phyloP scores from a whole-genome alignment of 2,113 vertebrate species.

The Cairina moschata region DNA sequence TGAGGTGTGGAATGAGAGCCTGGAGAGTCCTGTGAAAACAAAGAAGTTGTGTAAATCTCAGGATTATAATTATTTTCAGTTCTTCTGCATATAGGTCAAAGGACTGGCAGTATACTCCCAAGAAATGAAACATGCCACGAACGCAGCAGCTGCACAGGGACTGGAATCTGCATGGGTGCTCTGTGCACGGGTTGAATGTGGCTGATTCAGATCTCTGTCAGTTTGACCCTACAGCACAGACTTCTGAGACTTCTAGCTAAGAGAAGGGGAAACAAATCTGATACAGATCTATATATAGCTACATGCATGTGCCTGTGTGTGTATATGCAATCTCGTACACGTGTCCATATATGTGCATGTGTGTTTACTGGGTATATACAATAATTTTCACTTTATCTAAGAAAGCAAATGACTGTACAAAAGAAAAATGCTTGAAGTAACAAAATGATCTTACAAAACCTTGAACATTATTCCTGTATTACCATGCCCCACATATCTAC shows the following conservation, averaged over 20 bases:
- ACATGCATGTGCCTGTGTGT: neutral
- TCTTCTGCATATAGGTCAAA: neutral
- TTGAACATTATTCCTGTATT: neutral
- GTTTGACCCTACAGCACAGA: neutral
- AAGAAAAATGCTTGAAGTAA: neutral
- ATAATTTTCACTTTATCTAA: neutral
- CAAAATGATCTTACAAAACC: neutral
- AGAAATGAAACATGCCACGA: neutral
- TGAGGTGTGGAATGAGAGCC: neutral
- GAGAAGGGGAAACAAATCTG: neutral
- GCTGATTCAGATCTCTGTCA: neutral
- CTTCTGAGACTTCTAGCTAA: neutral
- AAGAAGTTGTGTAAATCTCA: neutral
- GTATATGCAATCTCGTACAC: neutral
- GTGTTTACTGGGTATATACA: neutral
- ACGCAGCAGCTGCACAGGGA: neutral
- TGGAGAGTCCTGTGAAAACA: neutral
- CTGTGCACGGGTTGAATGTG: rapidly evolving
- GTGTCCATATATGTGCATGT: neutral
- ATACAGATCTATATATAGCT: neutral
- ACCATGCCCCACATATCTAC: neutral
- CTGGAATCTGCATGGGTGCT: neutral
- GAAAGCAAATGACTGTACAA: neutral
- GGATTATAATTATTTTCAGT: neutral
- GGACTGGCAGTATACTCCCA: neutral